These are phyloP conservation scores for Leptodirus hochenwartii DNA, from an alignment of 2,888 invertebrate species.

Conservation along the genomic window DNA sequence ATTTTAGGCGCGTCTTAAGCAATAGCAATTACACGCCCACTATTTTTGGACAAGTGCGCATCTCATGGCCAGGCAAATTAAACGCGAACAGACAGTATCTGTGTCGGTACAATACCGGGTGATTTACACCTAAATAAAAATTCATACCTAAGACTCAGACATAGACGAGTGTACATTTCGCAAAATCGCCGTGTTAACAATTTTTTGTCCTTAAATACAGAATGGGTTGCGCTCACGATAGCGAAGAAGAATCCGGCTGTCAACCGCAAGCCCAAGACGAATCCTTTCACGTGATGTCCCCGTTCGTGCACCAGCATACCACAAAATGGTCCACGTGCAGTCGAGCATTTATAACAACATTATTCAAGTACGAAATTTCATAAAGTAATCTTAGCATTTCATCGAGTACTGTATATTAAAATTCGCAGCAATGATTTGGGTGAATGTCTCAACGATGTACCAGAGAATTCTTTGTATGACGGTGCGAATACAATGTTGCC, in stretches of 20 bases:
- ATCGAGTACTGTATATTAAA: conserved; percentile 1
- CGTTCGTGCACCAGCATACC: conserved; percentile 32
- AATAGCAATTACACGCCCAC: too few species aligned
- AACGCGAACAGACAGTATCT: too few species aligned
- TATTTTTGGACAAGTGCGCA: too few species aligned
- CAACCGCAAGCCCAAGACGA: conserved; percentile 28
- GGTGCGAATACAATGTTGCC: conserved; percentile 36
- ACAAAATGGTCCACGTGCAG: conserved; percentile 40
- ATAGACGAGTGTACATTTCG: too few species aligned
- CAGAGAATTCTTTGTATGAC: conserved; percentile 34
- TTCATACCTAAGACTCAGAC: too few species aligned
- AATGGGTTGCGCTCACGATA: conserved; percentile 29
- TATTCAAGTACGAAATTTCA: conserved; percentile 31
- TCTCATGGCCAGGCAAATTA: too few species aligned
- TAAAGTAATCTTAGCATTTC: not conserved
- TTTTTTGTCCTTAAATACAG: too few species aligned
- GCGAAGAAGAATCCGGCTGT: conserved; percentile 25
- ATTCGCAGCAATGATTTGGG: conserved; percentile 39
- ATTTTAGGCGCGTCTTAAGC: too few species aligned
- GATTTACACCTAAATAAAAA: too few species aligned
- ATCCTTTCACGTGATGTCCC: conserved; percentile 39
- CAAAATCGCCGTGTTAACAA: too few species aligned
- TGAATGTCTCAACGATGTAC: conserved; percentile 44
- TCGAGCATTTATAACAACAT: conserved; percentile 32
- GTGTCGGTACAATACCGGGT: too few species aligned